Percentiles rank a stretch among this genome's conserved stretches.
Conservation (phyloP, 2,797 vertebrate genomes). For the Argya squamiceps region DNA sequence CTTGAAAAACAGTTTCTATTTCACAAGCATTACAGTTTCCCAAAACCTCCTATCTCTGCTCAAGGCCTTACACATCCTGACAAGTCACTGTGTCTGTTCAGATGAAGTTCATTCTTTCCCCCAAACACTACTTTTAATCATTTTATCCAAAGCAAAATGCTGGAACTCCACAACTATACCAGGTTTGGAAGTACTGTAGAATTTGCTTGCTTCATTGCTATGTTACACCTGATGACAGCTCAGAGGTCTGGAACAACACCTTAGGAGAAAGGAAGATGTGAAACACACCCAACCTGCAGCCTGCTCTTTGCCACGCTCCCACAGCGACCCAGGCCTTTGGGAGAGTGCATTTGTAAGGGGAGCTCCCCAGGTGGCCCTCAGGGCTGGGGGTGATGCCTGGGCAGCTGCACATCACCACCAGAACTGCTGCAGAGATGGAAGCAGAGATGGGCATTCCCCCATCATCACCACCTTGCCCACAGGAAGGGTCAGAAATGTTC, state of each 20-base stretch:
- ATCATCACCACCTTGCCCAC: accelerated
- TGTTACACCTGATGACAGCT: not conserved
- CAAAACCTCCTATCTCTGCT: not conserved
- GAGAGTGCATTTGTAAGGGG: not conserved
- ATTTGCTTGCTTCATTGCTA: not conserved
- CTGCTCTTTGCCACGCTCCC: not conserved
- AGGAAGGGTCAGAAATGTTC: not conserved
- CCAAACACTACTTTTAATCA: not conserved
- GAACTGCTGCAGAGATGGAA: not conserved
- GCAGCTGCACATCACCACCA: not conserved
- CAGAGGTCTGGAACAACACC: not conserved
- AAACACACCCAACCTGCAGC: not conserved
- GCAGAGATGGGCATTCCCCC: not conserved
- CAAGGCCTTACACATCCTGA: not conserved
- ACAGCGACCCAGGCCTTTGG: accelerated
- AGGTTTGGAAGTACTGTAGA: not conserved
- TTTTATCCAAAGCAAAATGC: not conserved
- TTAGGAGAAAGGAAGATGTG: not conserved
- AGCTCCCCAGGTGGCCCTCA: not conserved
- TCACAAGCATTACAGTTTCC: not conserved
- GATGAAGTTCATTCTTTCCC: not conserved
- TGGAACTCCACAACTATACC: not conserved
- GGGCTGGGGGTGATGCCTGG: accelerated
- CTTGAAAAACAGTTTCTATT: not conserved
- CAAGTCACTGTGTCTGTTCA: not conserved